Evolutionary conservation across 2,888 invertebrate species (phyloP), one percentile per base, ranked within the genome.

Genomic region (Strigamia maritima): DNA sequence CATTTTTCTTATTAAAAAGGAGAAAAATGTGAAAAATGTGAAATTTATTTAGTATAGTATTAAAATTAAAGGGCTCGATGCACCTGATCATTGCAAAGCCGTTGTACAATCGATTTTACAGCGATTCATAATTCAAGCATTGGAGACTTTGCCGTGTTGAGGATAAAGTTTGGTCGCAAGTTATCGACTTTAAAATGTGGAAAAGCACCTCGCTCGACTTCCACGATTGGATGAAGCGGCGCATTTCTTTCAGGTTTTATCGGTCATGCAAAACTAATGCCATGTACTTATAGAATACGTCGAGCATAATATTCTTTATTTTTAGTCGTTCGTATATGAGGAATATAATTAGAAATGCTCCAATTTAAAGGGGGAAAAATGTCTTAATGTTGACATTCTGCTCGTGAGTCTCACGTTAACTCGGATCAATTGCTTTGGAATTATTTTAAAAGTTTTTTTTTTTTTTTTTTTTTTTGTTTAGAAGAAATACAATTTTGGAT

Each of bases 281-380:
- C 19, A 19, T 19, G 54, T 54, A 54, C 54, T 54, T 54, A 35
- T 35, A 54, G 54, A 54, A 54, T 54, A 54, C 19, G 54, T 54
- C 19, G 54, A 54, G 54, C 70, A 26, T 70, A 28, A 70, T 70
- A 28, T 70, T 24, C 22, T 28, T 70, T 70, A 28, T 24, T 70
- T 28, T 70, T 24, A 70, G 26, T n/a, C n/a, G 16, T n/a, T 70
- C 70, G n/a, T n/a, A 70, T 70, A 26, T 70, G 70, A 26, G n/a
- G 70, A 70, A 70, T 70, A 70, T 70, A 70, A 70, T 70, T 70
- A 70, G 70, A 28, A 70, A 12, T 70, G 70, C n/a, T 70, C 28
- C n/a, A 24, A 28, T 70, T 24, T 70, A 70, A 35, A 10, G 10
- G 35, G 35, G 35, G 10, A 35, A 35, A 35, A 35, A 35, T 6